These are phyloP conservation scores for Neoitamus cyanurus DNA, from an alignment of 2,888 invertebrate genomes.

Conservation along the genomic window DNA sequence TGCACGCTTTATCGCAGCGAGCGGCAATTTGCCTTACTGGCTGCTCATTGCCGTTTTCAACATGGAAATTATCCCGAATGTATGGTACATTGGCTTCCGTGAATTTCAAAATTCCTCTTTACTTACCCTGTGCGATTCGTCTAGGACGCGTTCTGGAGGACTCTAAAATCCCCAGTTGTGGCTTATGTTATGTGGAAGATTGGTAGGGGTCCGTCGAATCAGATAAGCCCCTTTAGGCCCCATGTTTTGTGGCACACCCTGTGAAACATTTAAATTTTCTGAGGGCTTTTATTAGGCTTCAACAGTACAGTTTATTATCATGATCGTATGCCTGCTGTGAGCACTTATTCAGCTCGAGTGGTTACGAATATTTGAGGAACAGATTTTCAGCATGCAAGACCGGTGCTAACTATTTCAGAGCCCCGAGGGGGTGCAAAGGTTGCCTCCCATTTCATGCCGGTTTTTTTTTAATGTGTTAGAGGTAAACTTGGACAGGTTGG, in stretches of 20 bases:
- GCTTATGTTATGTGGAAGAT: background rate
- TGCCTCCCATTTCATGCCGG: too few relatives aligned
- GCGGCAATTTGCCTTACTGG: background rate
- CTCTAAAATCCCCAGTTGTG: background rate
- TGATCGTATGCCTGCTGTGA: background rate
- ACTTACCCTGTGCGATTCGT: background rate
- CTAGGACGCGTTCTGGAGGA: background rate
- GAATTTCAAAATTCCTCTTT: background rate
- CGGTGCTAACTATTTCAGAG: background rate
- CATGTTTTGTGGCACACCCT: background rate
- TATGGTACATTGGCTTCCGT: background rate
- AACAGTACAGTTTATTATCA: background rate
- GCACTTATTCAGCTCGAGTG: background rate
- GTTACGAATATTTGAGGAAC: background rate
- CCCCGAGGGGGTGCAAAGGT: too few relatives aligned
- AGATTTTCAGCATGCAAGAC: background rate
- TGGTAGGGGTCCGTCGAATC: background rate
- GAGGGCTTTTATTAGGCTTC: background rate
- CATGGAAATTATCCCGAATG: background rate
- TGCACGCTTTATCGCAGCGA: conserved; percentile 32
- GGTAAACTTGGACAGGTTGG: too few relatives aligned
- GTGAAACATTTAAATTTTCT: background rate
- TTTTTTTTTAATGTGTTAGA: too few relatives aligned
- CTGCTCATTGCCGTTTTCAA: background rate
- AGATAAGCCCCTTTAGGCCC: background rate